phyloP scores from a whole-genome alignment of 1,140 invertebrate genomes.

The Drosophila parabipectinata region DNA sequence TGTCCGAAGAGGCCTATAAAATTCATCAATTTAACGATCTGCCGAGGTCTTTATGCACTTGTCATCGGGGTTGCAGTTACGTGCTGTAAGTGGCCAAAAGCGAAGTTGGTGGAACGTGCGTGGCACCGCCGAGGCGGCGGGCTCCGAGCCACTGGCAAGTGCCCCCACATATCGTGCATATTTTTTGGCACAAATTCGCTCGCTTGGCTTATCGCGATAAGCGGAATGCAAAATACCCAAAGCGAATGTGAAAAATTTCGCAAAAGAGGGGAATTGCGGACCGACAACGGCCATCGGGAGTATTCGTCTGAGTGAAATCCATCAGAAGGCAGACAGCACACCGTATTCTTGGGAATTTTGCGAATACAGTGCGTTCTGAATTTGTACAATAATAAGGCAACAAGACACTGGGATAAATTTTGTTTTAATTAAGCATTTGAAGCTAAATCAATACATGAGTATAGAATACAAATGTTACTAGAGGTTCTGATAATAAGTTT shows the following conservation, averaged over 20 bases:
- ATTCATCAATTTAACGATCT: slow-evolving; percentile 58
- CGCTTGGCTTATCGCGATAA: slow-evolving; percentile 62
- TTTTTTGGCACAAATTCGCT: slow-evolving; percentile 67
- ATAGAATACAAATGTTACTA: no score
- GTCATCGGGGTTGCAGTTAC: slow-evolving; percentile 62
- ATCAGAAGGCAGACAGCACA: slow-evolving; percentile 45
- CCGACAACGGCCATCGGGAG: slow-evolving; percentile 38
- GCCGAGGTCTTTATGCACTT: slow-evolving; percentile 64
- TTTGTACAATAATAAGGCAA: not conserved
- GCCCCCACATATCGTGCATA: slow-evolving; percentile 51
- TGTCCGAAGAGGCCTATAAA: slow-evolving; percentile 19
- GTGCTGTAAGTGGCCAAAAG: slow-evolving; percentile 42
- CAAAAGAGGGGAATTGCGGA: slow-evolving; percentile 23
- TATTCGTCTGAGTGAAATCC: slow-evolving; percentile 47
- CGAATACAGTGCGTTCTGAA: slow-evolving; percentile 20
- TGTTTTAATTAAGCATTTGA: not conserved
- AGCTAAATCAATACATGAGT: no score
- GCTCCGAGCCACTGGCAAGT: slow-evolving; percentile 26
- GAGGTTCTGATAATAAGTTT: not conserved
- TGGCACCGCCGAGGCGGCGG: slow-evolving; percentile 34
- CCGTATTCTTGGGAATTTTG: slow-evolving; percentile 50
- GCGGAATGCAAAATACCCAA: slow-evolving; percentile 49
- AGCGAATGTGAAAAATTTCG: slow-evolving; percentile 33
- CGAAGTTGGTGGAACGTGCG: slow-evolving; percentile 54
- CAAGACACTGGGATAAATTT: no score